Conservation (phyloP, 2,888 invertebrate genomes). For the Dicycla oo region DNA sequence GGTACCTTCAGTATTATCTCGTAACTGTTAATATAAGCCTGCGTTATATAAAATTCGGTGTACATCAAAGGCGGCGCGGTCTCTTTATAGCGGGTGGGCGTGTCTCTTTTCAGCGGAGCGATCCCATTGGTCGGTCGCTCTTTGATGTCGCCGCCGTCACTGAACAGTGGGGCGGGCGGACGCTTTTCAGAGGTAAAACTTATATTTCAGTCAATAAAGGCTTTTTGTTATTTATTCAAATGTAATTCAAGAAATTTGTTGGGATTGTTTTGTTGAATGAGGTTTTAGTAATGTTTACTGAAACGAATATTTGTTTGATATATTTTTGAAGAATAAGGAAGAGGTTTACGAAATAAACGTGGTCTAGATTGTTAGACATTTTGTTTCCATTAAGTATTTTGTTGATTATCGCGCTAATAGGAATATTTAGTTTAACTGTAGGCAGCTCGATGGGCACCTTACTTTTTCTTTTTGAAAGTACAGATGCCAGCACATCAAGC, state of each 20-base stretch:
- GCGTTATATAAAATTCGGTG: conserved; percentile 66
- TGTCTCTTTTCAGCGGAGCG: conserved; percentile 85
- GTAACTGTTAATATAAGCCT: conserved; percentile 44
- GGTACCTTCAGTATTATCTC: conserved; percentile 40
- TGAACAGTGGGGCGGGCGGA: conserved; percentile 79
- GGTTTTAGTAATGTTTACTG: conserved; percentile 27
- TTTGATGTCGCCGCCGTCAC: conserved; percentile 79
- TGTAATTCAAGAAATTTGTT: conserved; percentile 58
- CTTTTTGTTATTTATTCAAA: conserved; percentile 70
- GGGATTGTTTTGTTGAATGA: conserved; percentile 14
- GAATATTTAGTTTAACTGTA: background rate
- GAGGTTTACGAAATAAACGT: background rate
- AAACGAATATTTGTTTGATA: background rate
- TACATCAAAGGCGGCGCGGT: conserved; percentile 76
- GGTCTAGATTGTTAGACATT: background rate
- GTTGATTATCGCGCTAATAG: background rate
- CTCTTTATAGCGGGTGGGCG: conserved; percentile 88
- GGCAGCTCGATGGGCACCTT: too few relatives aligned
- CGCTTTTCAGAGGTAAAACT: conserved; percentile 83
- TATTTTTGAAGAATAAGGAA: background rate
- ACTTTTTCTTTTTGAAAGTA: too few relatives aligned
- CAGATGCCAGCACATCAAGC: too few relatives aligned
- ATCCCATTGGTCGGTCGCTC: conserved; percentile 77
- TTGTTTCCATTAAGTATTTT: background rate
- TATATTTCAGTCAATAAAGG: conserved; percentile 66